Base-by-base conservation (phyloP, 2,113 vertebrate species). In the Neodontobutis hainanensis region DNA sequence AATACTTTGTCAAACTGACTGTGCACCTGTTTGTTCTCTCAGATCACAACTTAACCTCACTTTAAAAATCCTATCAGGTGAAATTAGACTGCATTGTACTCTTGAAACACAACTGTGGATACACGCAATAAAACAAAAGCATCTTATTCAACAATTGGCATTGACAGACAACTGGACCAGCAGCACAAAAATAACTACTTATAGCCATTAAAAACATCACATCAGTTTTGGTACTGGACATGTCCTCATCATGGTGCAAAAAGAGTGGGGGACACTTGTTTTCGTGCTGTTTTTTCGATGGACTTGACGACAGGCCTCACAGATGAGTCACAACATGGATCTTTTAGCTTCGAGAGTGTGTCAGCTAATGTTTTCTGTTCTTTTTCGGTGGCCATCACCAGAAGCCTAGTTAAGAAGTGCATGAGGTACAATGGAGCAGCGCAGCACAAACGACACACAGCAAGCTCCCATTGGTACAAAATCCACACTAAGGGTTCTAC, bases 171-270 rank as follows among this genome's bases (percentile, higher is more conserved):
- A 61, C 51, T 35, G 52, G 47, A 74, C 55, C 66, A 70, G 73
- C 74, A 65, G 66, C 79, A 80, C 84, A 78, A 50, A 79, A 55
- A 69, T 36, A 80, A 84, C 72, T 63, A 89, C 68, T 78, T 36
- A 61, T 46, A 85, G 68, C 81, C 61, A 77, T 75, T 61, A 69
- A 69, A 74, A 80, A 86, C 74, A 80, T 83, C 80, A 85, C 84
- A 80, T 40, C 19, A 64, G 73, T 76, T 77, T 85, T 68, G 80
- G 77, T 64, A 78, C 75, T 66, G 68, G 52, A 79, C 56, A 64
- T 58, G 59, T 68, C 14, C 53, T 83, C 16, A 0, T 74, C 15
- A 61, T 77, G 80, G 73, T 67, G 84, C 75, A 80, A 72, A 69
- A 51, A 8, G 15, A 61, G 70, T 47, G 65, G 46, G 36, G 35